Percentiles rank a stretch among this genome's conserved stretches.
phyloP scores from a whole-genome alignment of 2,113 vertebrate species.

The Podocnemis expansa region DNA sequence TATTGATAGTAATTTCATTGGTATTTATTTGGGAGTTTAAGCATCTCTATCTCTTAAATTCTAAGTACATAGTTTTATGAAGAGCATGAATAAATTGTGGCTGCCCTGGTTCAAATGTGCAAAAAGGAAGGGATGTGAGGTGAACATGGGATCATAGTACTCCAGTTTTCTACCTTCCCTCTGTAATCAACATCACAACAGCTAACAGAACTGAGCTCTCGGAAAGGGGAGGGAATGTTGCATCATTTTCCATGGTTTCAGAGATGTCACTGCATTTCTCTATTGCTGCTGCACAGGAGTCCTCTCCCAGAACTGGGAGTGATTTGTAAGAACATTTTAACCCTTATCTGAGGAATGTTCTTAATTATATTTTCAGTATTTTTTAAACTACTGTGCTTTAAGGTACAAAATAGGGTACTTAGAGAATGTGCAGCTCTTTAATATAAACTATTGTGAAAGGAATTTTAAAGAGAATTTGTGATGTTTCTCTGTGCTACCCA shows the following conservation, averaged over 20 bases:
- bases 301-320: background rate
- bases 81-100: background rate
- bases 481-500: background rate
- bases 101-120: background rate
- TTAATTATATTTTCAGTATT: background rate
- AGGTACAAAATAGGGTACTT: background rate
- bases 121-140: background rate
- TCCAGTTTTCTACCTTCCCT: background rate
- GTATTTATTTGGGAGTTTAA: background rate
- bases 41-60: background rate
- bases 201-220: background rate
- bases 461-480: background rate
- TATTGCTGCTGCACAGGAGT: background rate
- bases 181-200: background rate
- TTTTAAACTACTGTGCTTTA: background rate
- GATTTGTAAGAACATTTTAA: background rate
- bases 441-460: background rate
- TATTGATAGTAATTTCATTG: background rate
- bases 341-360: background rate
- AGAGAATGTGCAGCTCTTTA: background rate
- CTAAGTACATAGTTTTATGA: background rate
- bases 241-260: rapidly evolving
- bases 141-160: rapidly evolving
- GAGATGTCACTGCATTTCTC: background rate
- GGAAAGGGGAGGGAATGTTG: background rate